These are phyloP conservation scores for Sanderia malayensis DNA, from an alignment of 30 jellyfish, hydroid and myxozoan genomes.

Conservation along the genomic window DNA sequence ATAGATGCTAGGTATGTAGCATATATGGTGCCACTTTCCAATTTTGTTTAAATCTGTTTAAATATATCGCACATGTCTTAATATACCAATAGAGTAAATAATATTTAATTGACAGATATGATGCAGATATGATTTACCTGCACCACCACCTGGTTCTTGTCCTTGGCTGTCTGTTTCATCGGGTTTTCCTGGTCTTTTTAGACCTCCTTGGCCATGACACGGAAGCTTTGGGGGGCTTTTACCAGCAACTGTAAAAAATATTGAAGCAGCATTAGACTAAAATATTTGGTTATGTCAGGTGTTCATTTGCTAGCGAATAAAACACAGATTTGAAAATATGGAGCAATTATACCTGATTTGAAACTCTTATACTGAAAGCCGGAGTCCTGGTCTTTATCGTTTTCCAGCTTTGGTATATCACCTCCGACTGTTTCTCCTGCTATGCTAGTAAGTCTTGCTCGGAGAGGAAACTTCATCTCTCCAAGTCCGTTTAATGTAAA, in stretches of 20 bases:
- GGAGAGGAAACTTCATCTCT: constrained; percentile 57
- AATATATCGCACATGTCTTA: too few species aligned
- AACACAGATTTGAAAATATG: too few species aligned
- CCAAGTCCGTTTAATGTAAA: constrained; percentile 58
- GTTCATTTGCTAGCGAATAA: too few species aligned
- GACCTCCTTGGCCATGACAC: constrained; percentile 51
- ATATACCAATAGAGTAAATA: too few species aligned
- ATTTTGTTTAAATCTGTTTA: too few species aligned
- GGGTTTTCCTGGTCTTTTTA: constrained; percentile 22
- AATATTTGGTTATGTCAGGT: too few species aligned
- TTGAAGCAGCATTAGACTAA: too few species aligned
- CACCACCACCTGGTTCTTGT: constrained; percentile 7
- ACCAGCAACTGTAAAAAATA: constrained; percentile 10
- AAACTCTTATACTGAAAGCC: constrained; percentile 72
- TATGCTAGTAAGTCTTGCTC: constrained; percentile 73
- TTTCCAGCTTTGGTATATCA: constrained; percentile 35
- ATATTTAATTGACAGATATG: too few species aligned
- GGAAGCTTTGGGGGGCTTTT: constrained; percentile 50
- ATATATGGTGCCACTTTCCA: too few species aligned
- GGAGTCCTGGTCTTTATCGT: constrained; percentile 42
- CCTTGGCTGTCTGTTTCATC: constrained; percentile 47
- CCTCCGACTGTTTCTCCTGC: constrained; percentile 90
- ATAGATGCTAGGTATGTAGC: too few species aligned
- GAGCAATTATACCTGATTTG: constrained; percentile 61
- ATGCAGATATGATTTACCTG: too few species aligned